These are phyloP conservation scores for Sylvilagus bachmani DNA, from an alignment of 2,113 vertebrate species.

Conservation along the genomic window DNA sequence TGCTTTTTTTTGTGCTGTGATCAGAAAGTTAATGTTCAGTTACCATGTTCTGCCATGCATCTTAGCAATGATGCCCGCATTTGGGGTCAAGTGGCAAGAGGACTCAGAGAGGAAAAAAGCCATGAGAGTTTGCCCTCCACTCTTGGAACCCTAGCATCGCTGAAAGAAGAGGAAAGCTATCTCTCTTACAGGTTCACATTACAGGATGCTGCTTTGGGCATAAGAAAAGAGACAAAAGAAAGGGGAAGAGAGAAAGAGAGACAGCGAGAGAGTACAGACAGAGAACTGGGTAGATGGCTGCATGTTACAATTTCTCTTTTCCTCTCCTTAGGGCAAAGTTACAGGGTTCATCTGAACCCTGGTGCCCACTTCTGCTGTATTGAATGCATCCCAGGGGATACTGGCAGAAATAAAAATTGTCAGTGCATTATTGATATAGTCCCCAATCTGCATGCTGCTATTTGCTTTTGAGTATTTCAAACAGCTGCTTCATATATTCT, in stretches of 20 bases:
- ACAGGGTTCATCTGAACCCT: background rate
- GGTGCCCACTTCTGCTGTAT: background rate
- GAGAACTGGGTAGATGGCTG: background rate
- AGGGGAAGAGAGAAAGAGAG: background rate
- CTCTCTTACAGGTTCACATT: background rate
- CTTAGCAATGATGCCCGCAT: background rate
- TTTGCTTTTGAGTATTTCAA: background rate
- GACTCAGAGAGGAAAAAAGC: background rate
- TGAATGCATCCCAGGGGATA: background rate
- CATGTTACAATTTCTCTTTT: background rate
- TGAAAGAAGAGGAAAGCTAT: background rate
- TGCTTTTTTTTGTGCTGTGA: background rate
- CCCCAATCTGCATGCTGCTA: background rate
- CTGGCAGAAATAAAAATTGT: background rate
- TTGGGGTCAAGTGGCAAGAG: background rate
- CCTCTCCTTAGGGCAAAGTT: background rate
- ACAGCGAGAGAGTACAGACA: background rate
- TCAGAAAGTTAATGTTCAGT: background rate
- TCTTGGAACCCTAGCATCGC: background rate
- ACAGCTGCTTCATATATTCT: background rate
- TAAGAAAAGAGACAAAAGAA: background rate
- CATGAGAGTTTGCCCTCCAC: background rate
- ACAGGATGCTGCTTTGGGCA: background rate
- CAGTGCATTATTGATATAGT: background rate
- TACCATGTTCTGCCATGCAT: background rate